Evolutionary conservation across 2,888 invertebrate species (phyloP).

Genomic region (Platerodrilus igneus): DNA sequence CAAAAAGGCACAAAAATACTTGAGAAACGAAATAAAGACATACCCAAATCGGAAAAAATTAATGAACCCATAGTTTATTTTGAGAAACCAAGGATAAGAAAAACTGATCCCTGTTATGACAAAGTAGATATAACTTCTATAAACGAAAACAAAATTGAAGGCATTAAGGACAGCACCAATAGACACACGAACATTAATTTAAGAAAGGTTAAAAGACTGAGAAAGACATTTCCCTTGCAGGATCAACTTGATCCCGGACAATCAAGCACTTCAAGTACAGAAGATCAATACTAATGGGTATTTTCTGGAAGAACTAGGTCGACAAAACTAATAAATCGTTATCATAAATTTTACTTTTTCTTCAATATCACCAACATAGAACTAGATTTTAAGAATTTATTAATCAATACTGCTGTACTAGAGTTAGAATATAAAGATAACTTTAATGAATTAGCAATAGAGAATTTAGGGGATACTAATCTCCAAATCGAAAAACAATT

Average conservation of each 20-base stretch:
- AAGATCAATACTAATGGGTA: conserved; percentile 19
- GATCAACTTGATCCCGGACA: conserved; percentile 11
- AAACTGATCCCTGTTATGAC: too few species aligned
- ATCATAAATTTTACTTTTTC: conserved; percentile 28
- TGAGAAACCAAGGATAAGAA: too few species aligned
- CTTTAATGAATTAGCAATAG: not conserved
- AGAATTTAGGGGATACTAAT: too few species aligned
- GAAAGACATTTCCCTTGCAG: conserved; percentile 20
- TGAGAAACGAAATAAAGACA: too few species aligned
- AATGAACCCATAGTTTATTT: too few species aligned
- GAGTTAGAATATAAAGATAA: conserved; percentile 14
- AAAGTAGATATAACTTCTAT: too few species aligned
- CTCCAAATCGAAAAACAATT: too few species aligned
- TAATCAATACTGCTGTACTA: conserved; percentile 16
- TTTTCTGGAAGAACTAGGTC: conserved; percentile 21
- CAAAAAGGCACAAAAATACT: too few species aligned
- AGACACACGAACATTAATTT: too few species aligned
- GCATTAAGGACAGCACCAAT: too few species aligned
- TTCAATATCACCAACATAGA: conserved; percentile 25
- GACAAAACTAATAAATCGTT: conserved; percentile 17
- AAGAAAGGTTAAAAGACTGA: conserved; percentile 9
- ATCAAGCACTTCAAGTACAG: conserved; percentile 21
- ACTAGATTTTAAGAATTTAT: conserved; percentile 15
- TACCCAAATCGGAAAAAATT: too few species aligned
- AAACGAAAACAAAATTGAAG: too few species aligned